These are phyloP conservation scores for Harpagus bidentatus DNA, from an alignment of 2,113 vertebrate genomes.

Conservation along the genomic window DNA sequence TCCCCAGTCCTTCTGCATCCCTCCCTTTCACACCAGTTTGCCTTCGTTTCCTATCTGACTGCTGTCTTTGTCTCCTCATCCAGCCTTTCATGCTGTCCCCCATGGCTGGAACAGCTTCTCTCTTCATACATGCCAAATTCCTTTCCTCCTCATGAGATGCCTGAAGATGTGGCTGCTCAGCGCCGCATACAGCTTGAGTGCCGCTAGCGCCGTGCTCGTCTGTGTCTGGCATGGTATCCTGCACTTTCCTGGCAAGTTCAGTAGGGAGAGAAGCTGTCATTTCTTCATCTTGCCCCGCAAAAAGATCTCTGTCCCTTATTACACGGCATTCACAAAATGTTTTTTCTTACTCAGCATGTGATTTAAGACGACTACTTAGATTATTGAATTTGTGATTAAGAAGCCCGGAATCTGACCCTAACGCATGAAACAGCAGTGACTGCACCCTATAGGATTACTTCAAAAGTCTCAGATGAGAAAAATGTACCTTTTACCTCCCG, in stretches of 20 bases:
- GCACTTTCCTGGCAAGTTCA: not conserved
- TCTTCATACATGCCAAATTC: not conserved
- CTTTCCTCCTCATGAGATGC: not conserved
- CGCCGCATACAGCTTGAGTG: not conserved
- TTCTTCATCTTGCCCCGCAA: not conserved
- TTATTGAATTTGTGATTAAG: not conserved
- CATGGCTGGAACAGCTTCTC: not conserved
- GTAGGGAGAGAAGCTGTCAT: not conserved
- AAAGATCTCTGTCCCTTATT: not conserved
- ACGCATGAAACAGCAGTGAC: not conserved
- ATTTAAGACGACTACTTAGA: not conserved
- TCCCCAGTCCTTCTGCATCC: not conserved
- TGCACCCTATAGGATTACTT: not conserved
- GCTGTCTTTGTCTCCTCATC: not conserved
- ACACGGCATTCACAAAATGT: fast-evolving
- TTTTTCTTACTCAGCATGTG: not conserved
- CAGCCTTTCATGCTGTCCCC: not conserved
- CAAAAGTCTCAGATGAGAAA: not conserved
- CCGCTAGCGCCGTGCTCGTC: fast-evolving
- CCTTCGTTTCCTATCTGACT: not conserved
- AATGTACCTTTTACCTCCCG: not conserved
- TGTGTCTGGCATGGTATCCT: not conserved
- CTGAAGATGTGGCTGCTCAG: not conserved
- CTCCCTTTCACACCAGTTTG: not conserved
- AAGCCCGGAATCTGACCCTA: not conserved